These are phyloP conservation scores for Amphipoea lucens DNA, from an alignment of 2,888 invertebrate genomes.

Conservation along the genomic window DNA sequence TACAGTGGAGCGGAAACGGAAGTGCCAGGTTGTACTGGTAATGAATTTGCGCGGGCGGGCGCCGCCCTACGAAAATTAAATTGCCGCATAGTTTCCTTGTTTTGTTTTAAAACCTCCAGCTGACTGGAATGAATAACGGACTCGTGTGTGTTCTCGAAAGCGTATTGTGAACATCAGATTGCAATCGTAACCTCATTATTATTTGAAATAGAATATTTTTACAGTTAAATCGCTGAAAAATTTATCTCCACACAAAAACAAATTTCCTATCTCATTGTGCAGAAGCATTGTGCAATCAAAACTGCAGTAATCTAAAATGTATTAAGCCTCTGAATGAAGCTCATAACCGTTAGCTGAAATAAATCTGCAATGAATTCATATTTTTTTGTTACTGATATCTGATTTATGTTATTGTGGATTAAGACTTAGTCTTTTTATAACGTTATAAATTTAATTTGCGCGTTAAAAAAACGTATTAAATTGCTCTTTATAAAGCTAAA, in stretches of 20 bases:
- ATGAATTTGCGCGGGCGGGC: conserved; percentile 89
- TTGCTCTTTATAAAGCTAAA: conserved; percentile 64
- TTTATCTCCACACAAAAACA: conserved; percentile 35
- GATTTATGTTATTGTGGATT: conserved; percentile 58
- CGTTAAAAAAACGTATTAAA: conserved; percentile 52
- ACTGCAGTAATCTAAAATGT: conserved; percentile 40
- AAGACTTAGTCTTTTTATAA: conserved; percentile 50
- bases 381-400: conserved; percentile 48
- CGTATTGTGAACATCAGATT: conserved; percentile 29
- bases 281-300: conserved; percentile 38
- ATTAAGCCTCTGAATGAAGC: conserved; percentile 47
- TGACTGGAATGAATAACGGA: conserved; percentile 77
- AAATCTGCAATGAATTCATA: conserved; percentile 46
- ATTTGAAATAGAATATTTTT: conserved; percentile 24
- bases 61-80: conserved; percentile 86
- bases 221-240: conserved; percentile 32
- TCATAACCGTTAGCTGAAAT: conserved; percentile 52
- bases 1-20: conserved; percentile 83
- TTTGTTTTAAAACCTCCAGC: conserved; percentile 83
- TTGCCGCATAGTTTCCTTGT: conserved; percentile 83
- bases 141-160: conserved; percentile 59
- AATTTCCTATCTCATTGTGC: conserved; percentile 48
- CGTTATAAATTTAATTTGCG: conserved; percentile 59
- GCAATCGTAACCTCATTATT: conserved; percentile 25
- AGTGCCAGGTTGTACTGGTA: conserved; percentile 87